Base-by-base conservation (phyloP, 2,113 vertebrate species). In the Daboia siamensis region DNA sequence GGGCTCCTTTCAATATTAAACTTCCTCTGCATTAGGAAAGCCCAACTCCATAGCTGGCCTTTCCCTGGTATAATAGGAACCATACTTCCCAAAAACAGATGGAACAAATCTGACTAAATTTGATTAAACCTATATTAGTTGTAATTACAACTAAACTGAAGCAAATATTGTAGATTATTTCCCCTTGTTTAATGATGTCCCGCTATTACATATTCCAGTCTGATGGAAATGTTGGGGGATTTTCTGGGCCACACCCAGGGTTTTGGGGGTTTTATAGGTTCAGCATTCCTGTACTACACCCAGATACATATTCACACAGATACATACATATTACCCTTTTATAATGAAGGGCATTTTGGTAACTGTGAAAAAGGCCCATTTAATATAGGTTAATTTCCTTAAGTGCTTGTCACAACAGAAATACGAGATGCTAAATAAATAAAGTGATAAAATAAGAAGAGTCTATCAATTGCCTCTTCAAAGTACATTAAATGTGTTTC, bases 371-470 rank as follows among this genome's bases (percentile, higher is more conserved):
- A 57, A 93, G 80, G 5, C 0, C 5, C 17, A 56, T 93, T 94
- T 96, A 54, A 88, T 95, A 96, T 87, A 92, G 33, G 17, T 80
- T 80, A 20, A 4, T 80, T 80, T 39, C 69, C 33, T 80, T 80
- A 39, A 39, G 69, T 17, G 15, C 2, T 33, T 74, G n/a, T 74
- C 69, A 74, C n/a, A 39, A 39, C 17, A 80, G 29, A 80, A 80
- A 39, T 80, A 39, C 1, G n/a, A 17, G 5, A 33, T 33, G 64
- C 64, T 74, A 74, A 74, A 74, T 74, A 74, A 74, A 74, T 74
- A 33, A 74, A 74, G 15, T 74, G 44, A 88, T 29, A 13, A 9
- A 90, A 80, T 0, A 87, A 2, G 52, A 90, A 89, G 94, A 84
- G 89, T 17, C 4, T 51, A 4, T 69, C 54, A 23, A 59, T 24